These are phyloP conservation scores for Pristionchus entomophagus DNA, from an alignment of 2,888 invertebrate species.

Conservation along the genomic window DNA sequence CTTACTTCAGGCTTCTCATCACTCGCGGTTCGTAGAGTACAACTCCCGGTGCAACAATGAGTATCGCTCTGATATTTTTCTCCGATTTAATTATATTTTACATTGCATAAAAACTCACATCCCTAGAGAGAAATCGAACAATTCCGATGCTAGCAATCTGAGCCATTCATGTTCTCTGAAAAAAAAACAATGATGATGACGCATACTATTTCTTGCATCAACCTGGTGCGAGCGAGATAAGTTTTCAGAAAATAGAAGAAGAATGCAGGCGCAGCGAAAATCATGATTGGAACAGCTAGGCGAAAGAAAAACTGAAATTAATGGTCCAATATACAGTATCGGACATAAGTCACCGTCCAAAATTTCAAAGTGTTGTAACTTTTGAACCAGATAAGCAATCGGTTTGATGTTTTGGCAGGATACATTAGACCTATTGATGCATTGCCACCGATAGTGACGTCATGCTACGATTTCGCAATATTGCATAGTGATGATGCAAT, in stretches of 20 bases:
- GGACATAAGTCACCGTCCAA: too few relatives aligned
- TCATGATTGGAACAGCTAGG: not conserved
- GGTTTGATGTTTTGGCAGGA: too few relatives aligned
- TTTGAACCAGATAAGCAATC: too few relatives aligned
- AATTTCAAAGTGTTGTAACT: too few relatives aligned
- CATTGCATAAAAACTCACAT: not conserved
- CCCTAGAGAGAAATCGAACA: not conserved
- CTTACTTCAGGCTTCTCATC: not conserved
- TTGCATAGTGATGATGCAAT: too few relatives aligned
- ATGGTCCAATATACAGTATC: too few relatives aligned
- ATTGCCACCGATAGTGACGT: too few relatives aligned
- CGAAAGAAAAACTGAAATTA: not conserved
- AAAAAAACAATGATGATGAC: not conserved
- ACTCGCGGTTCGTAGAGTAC: not conserved
- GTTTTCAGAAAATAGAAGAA: not conserved
- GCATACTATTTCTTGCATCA: not conserved
- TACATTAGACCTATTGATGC: too few relatives aligned
- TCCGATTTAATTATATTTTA: too few relatives aligned
- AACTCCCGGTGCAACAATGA: not conserved
- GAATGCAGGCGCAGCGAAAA: not conserved
- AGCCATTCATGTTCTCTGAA: not conserved
- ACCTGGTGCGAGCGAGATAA: not conserved
- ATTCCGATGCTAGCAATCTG: not conserved
- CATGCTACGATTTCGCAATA: too few relatives aligned
- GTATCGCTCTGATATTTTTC: not conserved